Conservation (phyloP, 2,888 invertebrate species). For the Megastigmus dorsalis region DNA sequence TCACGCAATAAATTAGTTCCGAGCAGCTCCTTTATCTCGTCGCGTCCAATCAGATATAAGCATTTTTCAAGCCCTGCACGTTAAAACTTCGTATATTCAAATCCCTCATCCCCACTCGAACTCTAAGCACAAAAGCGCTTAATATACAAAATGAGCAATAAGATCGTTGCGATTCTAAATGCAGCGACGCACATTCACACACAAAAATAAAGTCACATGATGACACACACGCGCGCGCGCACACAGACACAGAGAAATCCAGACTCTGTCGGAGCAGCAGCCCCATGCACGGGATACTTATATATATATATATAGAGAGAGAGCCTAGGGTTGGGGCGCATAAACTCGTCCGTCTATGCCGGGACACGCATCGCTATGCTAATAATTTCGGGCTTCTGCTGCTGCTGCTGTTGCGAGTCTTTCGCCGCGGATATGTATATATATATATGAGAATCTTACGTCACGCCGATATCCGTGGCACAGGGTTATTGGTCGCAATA, state of each 20-base stretch:
- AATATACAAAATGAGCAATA: constrained; percentile 21
- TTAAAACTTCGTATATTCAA: background rate
- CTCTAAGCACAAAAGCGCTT: constrained; percentile 10
- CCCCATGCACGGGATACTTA: background rate
- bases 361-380: constrained; percentile 67
- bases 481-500: constrained; percentile 58
- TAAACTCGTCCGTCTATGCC: constrained; percentile 69
- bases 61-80: constrained; percentile 25
- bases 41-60: constrained; percentile 24
- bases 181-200: background rate
- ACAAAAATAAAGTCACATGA: background rate
- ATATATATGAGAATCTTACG: constrained; percentile 52
- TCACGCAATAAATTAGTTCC: no score
- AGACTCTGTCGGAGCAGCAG: background rate
- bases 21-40: constrained; percentile 31
- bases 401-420: no score
- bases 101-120: background rate
- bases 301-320: no score
- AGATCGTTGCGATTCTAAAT: background rate
- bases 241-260: background rate
- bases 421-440: constrained; percentile 38
- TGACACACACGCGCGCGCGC: background rate
- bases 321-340: constrained; percentile 44
- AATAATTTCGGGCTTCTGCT: constrained; percentile 58
- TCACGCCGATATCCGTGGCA: constrained; percentile 57